A percentile compares a stretch with the other conserved stretches of the same genome.
These are phyloP conservation scores for Linepithema humile DNA, from an alignment of 1,140 invertebrate species.

Conservation along the genomic window DNA sequence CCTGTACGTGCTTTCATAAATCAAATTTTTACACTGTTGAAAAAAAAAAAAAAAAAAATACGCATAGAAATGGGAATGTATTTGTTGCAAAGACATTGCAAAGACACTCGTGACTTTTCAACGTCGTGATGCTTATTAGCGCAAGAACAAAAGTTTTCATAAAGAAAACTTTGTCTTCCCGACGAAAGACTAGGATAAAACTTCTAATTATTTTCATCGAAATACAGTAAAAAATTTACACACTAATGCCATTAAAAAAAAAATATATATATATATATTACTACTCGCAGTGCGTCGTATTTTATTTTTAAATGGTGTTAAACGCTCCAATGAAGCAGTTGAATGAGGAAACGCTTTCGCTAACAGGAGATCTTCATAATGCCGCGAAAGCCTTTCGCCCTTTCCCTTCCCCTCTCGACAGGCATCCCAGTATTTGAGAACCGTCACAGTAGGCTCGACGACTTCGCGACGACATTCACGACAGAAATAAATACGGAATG, in stretches of 20 bases:
- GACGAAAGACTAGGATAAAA: no score
- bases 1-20: neutral
- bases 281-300: no score
- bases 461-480: constrained; percentile 75
- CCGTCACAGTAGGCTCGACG: constrained; percentile 71
- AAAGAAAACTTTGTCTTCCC: neutral
- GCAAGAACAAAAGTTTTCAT: neutral
- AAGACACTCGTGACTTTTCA: neutral
- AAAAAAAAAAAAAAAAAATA: no score
- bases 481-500: constrained; percentile 78
- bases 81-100: neutral
- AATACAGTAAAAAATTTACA: no score
- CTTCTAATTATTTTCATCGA: no score
- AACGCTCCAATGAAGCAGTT: constrained; percentile 4
- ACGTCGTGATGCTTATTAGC: neutral
- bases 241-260: no score
- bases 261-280: no score
- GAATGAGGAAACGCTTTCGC: neutral
- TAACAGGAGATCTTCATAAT: constrained; percentile 20
- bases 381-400: constrained; percentile 11
- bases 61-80: neutral
- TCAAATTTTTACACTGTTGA: neutral
- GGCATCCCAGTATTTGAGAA: constrained; percentile 54
- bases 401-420: neutral
- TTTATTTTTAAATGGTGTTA: constrained; percentile 2